phyloP scores from a whole-genome alignment of 2,113 vertebrate genomes.

The Neopipo cinnamomea region DNA sequence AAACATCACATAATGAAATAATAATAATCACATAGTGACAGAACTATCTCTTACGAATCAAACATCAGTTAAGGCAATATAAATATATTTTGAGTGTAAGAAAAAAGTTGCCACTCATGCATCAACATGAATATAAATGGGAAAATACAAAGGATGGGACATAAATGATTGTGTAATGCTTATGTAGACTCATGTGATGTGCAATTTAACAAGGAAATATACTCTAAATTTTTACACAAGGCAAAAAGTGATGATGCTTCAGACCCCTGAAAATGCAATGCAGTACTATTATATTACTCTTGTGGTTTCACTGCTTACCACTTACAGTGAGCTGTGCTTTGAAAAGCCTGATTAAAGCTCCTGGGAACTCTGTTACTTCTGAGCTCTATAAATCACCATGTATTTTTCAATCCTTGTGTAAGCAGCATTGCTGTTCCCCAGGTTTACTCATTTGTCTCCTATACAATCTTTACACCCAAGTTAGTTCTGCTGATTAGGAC shows the following conservation, averaged over 20 bases:
- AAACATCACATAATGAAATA: neutral
- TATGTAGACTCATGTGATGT: constrained; percentile 15
- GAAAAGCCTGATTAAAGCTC: neutral
- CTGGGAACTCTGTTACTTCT: neutral
- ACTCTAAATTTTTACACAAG: neutral
- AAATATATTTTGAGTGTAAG: neutral
- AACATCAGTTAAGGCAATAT: neutral
- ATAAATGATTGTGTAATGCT: neutral
- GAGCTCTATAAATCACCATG: neutral
- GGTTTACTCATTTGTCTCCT: neutral
- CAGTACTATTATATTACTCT: neutral
- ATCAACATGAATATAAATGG: neutral
- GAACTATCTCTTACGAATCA: neutral
- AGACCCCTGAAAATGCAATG: neutral
- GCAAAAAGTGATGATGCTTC: constrained; percentile 1
- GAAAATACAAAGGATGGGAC: neutral
- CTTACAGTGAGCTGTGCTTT: neutral
- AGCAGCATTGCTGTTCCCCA: neutral
- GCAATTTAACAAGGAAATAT: constrained; percentile 50
- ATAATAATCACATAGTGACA: neutral
- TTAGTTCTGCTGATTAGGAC: neutral
- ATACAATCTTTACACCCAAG: neutral
- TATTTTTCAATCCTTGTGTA: neutral
- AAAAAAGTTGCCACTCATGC: neutral
- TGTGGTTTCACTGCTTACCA: constrained; percentile 15